Evolutionary conservation across 2,888 invertebrate genomes (phyloP), one percentile per base, ranked within the genome.

Genomic region (Isoperla grammatica): DNA sequence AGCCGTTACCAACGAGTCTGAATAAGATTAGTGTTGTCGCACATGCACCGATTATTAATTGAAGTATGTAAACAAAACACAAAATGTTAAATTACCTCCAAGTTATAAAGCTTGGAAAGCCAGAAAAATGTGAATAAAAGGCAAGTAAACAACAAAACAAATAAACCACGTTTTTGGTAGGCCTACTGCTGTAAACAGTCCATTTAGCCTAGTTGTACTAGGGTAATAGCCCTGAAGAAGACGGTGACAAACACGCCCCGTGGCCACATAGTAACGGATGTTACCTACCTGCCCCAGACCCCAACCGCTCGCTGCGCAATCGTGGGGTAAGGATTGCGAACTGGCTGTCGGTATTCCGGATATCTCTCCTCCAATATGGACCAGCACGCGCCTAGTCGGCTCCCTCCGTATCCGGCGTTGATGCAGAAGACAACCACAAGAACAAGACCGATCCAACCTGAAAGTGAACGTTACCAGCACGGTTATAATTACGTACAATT

Each of bases 361-460:
- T 81, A 82, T 0, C 85, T 74, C 55, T 82, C 82, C 70, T 86
- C 84, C 23, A 87, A 70, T 50, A 87, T 83, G 40, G 81, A 76
- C 87, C 87, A 88, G 71, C 86, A 85, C 64, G 79, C 78, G 0
- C 84, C 85, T 4, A 88, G 76, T 29, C 82, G 75, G 61, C 81
- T 79, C n/a, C 86, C 86, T 50, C 84, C 82, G 74, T 82, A 86
- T 1, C 81, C 83, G 0, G 86, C 83, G 54, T 81, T 76, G 1
- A 79, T 68, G 63, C 83, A 81, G 71, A 84, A 80, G 56, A 83
- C 61, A 0, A 85, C 63, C 5, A 87, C 75, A 19, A 87, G 64
- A 0, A 81, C 74, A 0, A 86, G 70, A 0, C 87, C 87, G 20
- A 82, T 73, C 83, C 84, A 86, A 43, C 87, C 87, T 87, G 70